These are phyloP conservation scores for Dasypogon diadema DNA, from an alignment of 2,888 invertebrate species.

Conservation along the genomic window DNA sequence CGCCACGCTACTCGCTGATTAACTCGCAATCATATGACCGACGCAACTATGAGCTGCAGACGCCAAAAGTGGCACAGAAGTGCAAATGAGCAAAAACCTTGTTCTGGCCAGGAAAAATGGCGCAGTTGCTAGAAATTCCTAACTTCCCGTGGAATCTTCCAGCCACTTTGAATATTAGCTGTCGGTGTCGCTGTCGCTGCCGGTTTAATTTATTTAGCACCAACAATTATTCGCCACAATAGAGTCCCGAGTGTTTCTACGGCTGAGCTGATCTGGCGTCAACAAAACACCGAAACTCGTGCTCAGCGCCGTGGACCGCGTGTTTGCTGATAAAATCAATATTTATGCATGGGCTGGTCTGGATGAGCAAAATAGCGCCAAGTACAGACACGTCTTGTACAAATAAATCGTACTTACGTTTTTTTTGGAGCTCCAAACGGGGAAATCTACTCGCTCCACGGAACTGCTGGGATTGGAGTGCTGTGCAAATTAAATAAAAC, in stretches of 20 bases:
- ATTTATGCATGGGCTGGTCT: slow-evolving; percentile 7
- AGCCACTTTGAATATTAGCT: background rate
- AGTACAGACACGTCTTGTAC: background rate
- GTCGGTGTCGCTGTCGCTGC: too few relatives aligned
- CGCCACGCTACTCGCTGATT: background rate
- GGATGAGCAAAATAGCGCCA: background rate
- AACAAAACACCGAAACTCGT: background rate
- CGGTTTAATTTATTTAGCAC: too few relatives aligned
- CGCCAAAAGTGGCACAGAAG: background rate
- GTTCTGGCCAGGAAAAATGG: background rate
- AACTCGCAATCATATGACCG: slow-evolving; percentile 18
- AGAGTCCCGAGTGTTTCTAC: too few relatives aligned
- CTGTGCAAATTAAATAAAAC: background rate
- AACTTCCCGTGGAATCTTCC: background rate
- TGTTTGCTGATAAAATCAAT: slow-evolving; percentile 35
- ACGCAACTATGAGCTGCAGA: background rate
- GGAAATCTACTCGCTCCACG: background rate
- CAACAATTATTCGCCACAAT: background rate
- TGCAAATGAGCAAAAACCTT: slow-evolving; percentile 20
- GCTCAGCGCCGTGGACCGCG: background rate
- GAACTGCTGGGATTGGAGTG: background rate
- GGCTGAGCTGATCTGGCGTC: background rate
- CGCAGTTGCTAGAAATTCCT: background rate
- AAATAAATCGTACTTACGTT: slow-evolving; percentile 15
- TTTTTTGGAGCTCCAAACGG: background rate